Evolutionary conservation across 2,113 vertebrate genomes (phyloP), one percentile per base, ranked within the genome.

Genomic region (Xiphophorus couchianus): DNA sequence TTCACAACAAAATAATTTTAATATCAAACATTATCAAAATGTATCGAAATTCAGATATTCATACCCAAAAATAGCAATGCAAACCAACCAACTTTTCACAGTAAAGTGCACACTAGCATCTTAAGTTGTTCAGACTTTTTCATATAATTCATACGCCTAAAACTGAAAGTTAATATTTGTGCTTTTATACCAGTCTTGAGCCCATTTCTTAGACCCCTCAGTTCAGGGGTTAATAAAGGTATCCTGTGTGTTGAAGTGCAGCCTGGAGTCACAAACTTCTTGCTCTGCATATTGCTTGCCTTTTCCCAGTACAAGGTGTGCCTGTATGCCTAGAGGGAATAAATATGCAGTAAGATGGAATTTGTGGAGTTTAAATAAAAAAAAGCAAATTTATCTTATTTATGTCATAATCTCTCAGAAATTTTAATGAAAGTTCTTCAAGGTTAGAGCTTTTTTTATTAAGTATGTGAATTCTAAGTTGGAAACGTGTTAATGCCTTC

Each of bases 221-320:
- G 30, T 65, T 33, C 25, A 35, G 51, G 25, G 51, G 22, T 65
- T 30, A 30, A 4, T 64, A 60, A 74, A 42, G 25, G 29, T 42
- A 31, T 25, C 7, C 42, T 44, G 27, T 19, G 4, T 71, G 58
- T 6, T 65, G 37, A 58, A 54, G 35, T 11, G 14, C 30, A 62
- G 33, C 25, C 44, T 25, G 27, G 61, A 39, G 39, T 62, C 13
- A 11, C 31, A 65, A 66, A 70, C 37, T 78, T 78, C 66, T 33
- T 66, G 65, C 61, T 72, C 17, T 51, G 58, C 27, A 4, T 72
- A 63, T 63, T 74, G 37, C 79, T 73, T 64, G 29, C 62, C 31
- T 76, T 48, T 44, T 68, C 17, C 15, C 27, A 30, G 48, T 14
- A 58, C 42, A 60, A 35, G 19, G 17, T 51, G 37, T 54, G 11